A percentile compares a stretch with the other conserved stretches of the same genome.
phyloP scores from a whole-genome alignment of 2,113 vertebrate genomes.

The Entomyzon cyanotis region DNA sequence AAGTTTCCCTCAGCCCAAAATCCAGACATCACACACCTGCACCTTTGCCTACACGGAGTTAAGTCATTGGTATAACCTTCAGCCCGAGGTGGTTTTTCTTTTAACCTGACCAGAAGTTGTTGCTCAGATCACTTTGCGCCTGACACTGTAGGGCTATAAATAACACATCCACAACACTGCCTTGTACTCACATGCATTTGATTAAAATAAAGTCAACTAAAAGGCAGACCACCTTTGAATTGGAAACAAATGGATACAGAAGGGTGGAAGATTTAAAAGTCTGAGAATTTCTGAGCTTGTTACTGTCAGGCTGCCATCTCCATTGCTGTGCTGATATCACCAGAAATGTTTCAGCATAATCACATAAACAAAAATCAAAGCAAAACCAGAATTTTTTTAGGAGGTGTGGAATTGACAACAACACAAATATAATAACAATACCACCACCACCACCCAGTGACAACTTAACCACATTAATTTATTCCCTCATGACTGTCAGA shows the following conservation, averaged over 20 bases:
- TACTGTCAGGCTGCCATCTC: not conserved
- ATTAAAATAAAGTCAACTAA: not conserved
- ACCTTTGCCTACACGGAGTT: not conserved
- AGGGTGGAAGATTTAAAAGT: not conserved
- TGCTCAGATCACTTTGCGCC: not conserved
- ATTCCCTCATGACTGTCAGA: not conserved
- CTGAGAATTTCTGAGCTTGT: not conserved
- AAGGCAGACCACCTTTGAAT: not conserved
- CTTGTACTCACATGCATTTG: not conserved
- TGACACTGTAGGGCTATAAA: not conserved
- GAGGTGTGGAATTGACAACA: not conserved
- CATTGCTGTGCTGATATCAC: not conserved
- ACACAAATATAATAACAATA: not conserved
- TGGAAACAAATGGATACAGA: not conserved
- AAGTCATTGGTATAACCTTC: not conserved
- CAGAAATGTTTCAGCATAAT: not conserved
- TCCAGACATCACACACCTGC: not conserved
- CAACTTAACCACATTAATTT: not conserved
- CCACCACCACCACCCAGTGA: not conserved
- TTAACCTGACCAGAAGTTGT: not conserved
- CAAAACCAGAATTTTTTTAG: not conserved
- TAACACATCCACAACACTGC: not conserved
- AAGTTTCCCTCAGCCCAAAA: not conserved
- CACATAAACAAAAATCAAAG: not conserved
- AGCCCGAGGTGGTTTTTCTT: not conserved